These are phyloP conservation scores for Erebia ligea DNA, from an alignment of 2,888 invertebrate species.

Conservation along the genomic window DNA sequence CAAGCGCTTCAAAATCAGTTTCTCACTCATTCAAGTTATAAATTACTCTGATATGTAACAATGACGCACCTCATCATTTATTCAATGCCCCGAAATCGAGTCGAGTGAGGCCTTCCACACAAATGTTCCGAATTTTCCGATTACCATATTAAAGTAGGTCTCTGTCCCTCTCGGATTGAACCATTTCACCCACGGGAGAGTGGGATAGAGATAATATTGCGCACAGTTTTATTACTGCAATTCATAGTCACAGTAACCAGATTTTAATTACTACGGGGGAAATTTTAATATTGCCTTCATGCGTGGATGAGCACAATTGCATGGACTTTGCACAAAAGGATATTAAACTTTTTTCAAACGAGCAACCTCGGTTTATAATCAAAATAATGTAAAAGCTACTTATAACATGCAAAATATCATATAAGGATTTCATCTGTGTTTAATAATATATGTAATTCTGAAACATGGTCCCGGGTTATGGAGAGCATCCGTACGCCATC, in stretches of 20 bases:
- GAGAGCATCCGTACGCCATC: too few species aligned
- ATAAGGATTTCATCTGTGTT: too few species aligned
- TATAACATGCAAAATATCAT: too few species aligned
- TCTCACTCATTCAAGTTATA: constrained; percentile 37
- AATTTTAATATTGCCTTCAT: constrained; percentile 33
- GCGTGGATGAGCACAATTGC: constrained; percentile 22
- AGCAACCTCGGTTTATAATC: background rate
- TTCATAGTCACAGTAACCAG: constrained; percentile 39
- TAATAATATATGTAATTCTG: too few species aligned
- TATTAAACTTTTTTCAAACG: constrained; percentile 9
- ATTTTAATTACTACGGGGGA: constrained; percentile 39
- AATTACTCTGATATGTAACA: constrained; percentile 58
- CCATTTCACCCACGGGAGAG: constrained; percentile 24
- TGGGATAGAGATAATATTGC: constrained; percentile 35
- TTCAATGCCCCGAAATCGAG: constrained; percentile 62
- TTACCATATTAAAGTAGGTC: constrained; percentile 76
- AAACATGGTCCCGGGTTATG: too few species aligned
- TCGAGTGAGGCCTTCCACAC: constrained; percentile 52
- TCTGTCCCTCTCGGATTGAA: constrained; percentile 47
- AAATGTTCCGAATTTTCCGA: constrained; percentile 70
- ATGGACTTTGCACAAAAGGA: constrained; percentile 11
- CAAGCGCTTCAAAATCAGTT: constrained; percentile 40
- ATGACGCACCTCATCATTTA: constrained; percentile 65
- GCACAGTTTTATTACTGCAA: constrained; percentile 42
- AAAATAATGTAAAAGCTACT: background rate